Base-by-base conservation (phyloP, 1,140 invertebrate genomes). In the Heliothis virescens region DNA sequence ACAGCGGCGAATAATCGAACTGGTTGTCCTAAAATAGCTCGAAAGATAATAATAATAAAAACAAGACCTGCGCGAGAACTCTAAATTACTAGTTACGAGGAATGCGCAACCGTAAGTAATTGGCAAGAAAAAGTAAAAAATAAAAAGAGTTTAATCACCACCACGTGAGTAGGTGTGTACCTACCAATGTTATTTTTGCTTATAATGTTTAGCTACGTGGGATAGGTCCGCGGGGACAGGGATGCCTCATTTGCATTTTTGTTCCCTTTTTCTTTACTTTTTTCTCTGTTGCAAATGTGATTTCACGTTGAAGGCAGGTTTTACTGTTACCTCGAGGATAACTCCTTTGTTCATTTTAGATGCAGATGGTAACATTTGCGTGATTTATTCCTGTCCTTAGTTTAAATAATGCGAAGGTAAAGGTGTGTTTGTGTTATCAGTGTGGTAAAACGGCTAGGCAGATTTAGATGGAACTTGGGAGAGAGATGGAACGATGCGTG, bases 21-120 rank as follows among this genome's bases (percentile, higher is more conserved):
- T 57, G 72, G 34, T 59, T 16, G 47, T 60, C 60, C 69, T 72
- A 76, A 76, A 76, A 77, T 76, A 81, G 79, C 63, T 69, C 50
- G 75, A n/a, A 71, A 60, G n/a, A 26, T 13, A 80, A 74, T 59
- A 80, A 74, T 59, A 50, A 71, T 76, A 69, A 34, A 53, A 47
- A 16, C n/a, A 18, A 10, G 1, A 4, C 50, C 7, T 12, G 41
- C 71, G 50, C 75, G 79, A 52, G 72, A 80, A 69, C 79, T 75
- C 69, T 53, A 69, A 65, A 74, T 65, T 60, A 72, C 78, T 65
- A 69, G 75, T 15, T 63, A 69, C 57, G 21, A 62, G 69, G 57
- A 73, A 79, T 67, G 41, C 50, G 59, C 18, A 79, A 67, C 34
- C 18, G 67, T 79, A 26, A 26, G 21, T 26, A 69, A 79, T 62